phyloP scores from a whole-genome alignment of 2,113 vertebrate species.

The Sylvietta virens region DNA sequence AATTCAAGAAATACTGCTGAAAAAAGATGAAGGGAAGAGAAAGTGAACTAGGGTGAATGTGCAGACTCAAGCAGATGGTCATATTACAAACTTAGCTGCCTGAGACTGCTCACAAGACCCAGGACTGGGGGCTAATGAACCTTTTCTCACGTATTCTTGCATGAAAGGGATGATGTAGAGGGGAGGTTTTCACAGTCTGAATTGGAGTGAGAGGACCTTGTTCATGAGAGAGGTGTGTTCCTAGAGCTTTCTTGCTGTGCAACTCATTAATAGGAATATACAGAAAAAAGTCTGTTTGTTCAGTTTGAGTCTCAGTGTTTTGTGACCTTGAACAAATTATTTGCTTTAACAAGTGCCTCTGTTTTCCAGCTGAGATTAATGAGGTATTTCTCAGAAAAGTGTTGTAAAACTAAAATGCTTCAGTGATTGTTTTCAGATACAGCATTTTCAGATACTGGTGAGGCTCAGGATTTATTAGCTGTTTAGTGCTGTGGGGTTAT shows the following conservation, averaged over 20 bases:
- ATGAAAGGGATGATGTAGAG: background rate
- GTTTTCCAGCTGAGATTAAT: background rate
- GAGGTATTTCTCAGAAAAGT: background rate
- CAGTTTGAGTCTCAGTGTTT: background rate
- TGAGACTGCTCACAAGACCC: background rate
- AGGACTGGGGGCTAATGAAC: background rate
- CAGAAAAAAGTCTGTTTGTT: background rate
- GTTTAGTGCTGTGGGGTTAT: background rate
- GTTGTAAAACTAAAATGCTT: background rate
- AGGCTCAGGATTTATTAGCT: background rate
- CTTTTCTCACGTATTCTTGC: background rate
- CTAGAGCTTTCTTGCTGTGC: background rate
- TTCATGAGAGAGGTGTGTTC: background rate
- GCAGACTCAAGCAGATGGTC: background rate
- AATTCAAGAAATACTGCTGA: background rate
- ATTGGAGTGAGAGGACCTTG: background rate
- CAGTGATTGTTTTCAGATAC: background rate
- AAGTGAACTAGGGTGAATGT: background rate
- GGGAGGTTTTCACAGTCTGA: background rate
- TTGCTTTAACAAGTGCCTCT: background rate
- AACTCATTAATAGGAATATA: background rate
- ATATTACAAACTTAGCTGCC: background rate
- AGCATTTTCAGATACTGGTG: background rate
- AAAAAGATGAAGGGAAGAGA: background rate
- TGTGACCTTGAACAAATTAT: background rate